Base-by-base conservation (phyloP, 2,113 vertebrate genomes). In the Dendrocopos noguchii region DNA sequence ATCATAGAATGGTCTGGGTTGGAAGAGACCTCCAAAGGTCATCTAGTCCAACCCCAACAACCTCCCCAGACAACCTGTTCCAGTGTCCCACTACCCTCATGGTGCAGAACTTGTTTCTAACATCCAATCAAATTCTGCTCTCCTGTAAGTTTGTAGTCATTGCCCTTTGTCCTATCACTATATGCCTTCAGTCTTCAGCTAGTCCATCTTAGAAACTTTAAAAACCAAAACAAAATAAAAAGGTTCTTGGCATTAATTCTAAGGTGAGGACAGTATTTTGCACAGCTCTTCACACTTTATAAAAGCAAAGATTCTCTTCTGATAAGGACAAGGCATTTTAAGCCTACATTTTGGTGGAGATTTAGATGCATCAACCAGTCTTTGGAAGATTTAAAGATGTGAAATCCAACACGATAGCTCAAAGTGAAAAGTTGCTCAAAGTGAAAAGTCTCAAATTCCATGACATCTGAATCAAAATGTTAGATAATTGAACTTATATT, bases 321-420 rank as follows among this genome's bases (percentile, higher is more conserved):
- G 20, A 82, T 77, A 79, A 10, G 12, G 93, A 88, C 42, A 85
- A 87, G 77, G 20, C 14, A 57, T 94, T 74, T 93, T 88, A 95
- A 87, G 55, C 29, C 57, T 63, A 59, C 19, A 4, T 72, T 94
- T 80, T 87, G 24, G 44, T 53, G 28, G 33, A 95, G 68, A 88
- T 94, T 80, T 77, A 88, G 59, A 87, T 73, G 20, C 70, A 34
- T 88, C 79, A 83, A 39, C 88, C 70, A 56, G 34, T 87, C 75
- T 46, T 70, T 9, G 0, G 63, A 94, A 84, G 39, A 82, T 81
- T 88, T 94, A 80, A 73, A 92, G 64, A 90, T 1, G 4, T 82
- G 68, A 89, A 92, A 92, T 87, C 19, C 71, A 93, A 72, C 59
- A 84, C 39, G 93, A 70, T 50, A 84, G 29, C n/a, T 89, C 72